Evolutionary conservation across 2,797 vertebrate genomes (phyloP).

Genomic region (Babyrousa celebensis): DNA sequence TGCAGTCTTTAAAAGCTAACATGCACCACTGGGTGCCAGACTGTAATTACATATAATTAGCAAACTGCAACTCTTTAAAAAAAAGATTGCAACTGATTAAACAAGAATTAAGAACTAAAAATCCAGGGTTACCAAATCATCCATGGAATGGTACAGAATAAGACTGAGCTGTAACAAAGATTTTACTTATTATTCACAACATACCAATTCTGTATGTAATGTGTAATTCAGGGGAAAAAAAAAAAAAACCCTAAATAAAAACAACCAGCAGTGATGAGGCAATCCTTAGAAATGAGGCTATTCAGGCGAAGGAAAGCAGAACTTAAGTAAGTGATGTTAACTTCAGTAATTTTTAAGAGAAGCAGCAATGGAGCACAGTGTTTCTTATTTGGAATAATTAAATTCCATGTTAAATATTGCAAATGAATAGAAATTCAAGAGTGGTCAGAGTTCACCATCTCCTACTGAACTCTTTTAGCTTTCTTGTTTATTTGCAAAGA

Average conservation of each 20-base stretch:
- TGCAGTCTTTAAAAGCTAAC: conserved; percentile 47
- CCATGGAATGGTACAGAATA: not conserved
- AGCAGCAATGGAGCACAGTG: not conserved
- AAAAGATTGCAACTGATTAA: conserved; percentile 56
- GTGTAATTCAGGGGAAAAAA: not conserved
- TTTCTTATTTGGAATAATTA: not conserved
- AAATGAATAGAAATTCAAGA: conserved; percentile 23
- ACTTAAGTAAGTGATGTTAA: not conserved
- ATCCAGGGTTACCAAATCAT: not conserved
- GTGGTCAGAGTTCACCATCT: not conserved
- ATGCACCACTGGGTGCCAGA: conserved; percentile 6
- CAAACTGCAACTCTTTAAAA: conserved; percentile 30
- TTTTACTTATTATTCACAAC: not conserved
- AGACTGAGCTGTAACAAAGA: not conserved
- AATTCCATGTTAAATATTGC: not conserved
- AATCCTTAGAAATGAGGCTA: conserved; percentile 1
- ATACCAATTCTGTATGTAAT: not conserved
- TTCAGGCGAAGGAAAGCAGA: conserved; percentile 20
- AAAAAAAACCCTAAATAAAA: not conserved
- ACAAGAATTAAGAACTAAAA: conserved; percentile 31
- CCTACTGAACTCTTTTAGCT: not conserved
- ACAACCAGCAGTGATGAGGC: not conserved
- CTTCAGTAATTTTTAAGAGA: not conserved
- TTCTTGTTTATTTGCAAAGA: not conserved
- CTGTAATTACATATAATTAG: conserved; percentile 57